phyloP scores from a whole-genome alignment of 2,888 invertebrate genomes.

The Eledona agricola region DNA sequence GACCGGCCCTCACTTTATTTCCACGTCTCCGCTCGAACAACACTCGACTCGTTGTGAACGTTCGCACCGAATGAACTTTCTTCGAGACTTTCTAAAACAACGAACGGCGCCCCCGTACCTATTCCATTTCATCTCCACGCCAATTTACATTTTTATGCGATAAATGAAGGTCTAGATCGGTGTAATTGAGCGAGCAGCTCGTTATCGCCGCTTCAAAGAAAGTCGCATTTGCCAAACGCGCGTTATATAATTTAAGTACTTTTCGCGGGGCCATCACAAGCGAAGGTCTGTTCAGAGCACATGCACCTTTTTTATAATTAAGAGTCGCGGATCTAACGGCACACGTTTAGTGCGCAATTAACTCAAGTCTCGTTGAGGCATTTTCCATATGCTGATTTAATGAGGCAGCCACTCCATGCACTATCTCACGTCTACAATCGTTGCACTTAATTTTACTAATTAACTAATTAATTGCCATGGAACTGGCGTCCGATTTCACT shows the following conservation, averaged over 20 bases:
- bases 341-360: no score
- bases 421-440: constrained; percentile 7
- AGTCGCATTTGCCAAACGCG: no score
- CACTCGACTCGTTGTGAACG: constrained; percentile 4
- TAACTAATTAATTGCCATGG: constrained; percentile 11
- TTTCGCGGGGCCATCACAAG: no score
- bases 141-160: no score
- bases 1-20: no score
- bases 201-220: no score
- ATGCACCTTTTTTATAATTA: no score
- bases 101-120: constrained; percentile 1
- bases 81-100: constrained; percentile 36
- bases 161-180: constrained; percentile 21
- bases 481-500: constrained; percentile 24
- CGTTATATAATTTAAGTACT: no score
- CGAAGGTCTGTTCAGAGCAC: no score
- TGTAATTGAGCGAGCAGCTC: constrained; percentile 1
- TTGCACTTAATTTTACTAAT: constrained; percentile 9
- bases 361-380: constrained; percentile 10
- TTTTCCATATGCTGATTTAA: constrained; percentile 27
- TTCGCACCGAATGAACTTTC: constrained; percentile 27
- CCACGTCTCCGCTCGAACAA: constrained; percentile 10
- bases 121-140: constrained; percentile 14
- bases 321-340: no score
- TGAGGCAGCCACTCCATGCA: constrained; percentile 7